Evolutionary conservation across 2,888 invertebrate genomes (phyloP).

Genomic region (Polymixis lichenea): DNA sequence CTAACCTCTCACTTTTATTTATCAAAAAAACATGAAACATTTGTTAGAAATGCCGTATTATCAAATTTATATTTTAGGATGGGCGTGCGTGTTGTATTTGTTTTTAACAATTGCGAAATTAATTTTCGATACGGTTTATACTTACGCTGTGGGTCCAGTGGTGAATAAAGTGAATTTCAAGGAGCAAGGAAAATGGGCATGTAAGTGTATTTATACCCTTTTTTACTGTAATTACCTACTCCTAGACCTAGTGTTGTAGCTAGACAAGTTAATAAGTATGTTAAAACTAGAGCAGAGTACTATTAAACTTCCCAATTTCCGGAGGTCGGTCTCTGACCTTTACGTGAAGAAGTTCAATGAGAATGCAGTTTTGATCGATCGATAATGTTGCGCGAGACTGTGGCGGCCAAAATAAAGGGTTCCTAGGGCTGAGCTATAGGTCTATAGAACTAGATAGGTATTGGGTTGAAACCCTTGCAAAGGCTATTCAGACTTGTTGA

Average conservation of each 20-base stretch:
- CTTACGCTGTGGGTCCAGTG: constrained; percentile 88
- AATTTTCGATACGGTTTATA: constrained; percentile 76
- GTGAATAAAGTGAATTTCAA: constrained; percentile 92
- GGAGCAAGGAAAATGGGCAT: constrained; percentile 94
- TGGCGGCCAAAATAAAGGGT: neutral
- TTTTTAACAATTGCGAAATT: constrained; percentile 73
- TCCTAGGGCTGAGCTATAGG: neutral
- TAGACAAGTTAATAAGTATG: neutral
- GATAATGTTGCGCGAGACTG: neutral
- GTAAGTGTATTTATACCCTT: constrained; percentile 88
- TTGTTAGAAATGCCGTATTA: constrained; percentile 66
- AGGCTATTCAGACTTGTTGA: neutral
- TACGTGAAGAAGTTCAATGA: constrained; percentile 42
- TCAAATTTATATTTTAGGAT: constrained; percentile 83
- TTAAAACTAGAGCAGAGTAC: neutral
- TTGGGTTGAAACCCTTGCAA: neutral
- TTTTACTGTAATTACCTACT: neutral
- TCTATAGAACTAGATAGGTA: too few relatives aligned
- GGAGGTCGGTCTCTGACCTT: constrained; percentile 40
- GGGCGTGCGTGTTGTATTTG: constrained; percentile 80
- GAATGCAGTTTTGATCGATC: constrained; percentile 11
- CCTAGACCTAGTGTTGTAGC: neutral
- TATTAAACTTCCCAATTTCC: constrained; percentile 2
- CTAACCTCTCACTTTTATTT: constrained; percentile 77
- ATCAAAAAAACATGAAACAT: constrained; percentile 52